These are phyloP conservation scores for Neoniphon sammara DNA, from an alignment of 2,797 vertebrate genomes.

Conservation along the genomic window DNA sequence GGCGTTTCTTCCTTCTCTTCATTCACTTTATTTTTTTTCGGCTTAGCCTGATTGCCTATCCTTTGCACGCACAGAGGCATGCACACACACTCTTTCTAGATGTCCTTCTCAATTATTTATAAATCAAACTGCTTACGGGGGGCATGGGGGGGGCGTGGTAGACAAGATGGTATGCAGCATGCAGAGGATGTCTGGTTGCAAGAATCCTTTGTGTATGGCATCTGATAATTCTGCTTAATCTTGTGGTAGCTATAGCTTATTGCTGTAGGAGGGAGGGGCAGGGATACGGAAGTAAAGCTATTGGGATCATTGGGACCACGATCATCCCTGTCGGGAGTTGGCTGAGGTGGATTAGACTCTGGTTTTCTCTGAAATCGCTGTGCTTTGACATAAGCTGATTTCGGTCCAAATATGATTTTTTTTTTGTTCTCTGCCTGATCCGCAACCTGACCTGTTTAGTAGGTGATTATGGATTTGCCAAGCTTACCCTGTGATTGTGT, in stretches of 20 bases:
- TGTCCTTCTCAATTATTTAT: neutral
- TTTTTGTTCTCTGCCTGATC: constrained; percentile 22
- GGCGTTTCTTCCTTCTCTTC: constrained; percentile 5
- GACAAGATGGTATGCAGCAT: neutral
- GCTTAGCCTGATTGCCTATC: neutral
- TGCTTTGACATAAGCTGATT: constrained; percentile 34
- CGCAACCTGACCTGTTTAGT: constrained; percentile 2
- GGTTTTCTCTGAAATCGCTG: constrained; percentile 3
- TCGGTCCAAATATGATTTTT: constrained; percentile 32
- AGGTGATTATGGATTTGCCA: neutral
- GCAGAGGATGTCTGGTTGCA: neutral
- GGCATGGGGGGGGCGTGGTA: too few species aligned
- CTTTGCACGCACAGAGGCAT: neutral
- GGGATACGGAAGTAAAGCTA: neutral
- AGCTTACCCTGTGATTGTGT: neutral
- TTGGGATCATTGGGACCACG: neutral
- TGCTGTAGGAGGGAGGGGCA: constrained; percentile 3
- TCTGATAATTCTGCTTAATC: neutral
- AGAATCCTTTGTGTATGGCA: neutral
- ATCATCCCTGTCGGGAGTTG: neutral
- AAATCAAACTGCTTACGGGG: too few species aligned
- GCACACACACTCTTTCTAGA: neutral
- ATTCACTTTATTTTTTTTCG: constrained; percentile 14
- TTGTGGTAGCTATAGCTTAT: neutral
- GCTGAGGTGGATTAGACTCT: constrained; percentile 26